phyloP scores from a whole-genome alignment of 1,140 invertebrate species.

The Vollenhovia emeryi region DNA sequence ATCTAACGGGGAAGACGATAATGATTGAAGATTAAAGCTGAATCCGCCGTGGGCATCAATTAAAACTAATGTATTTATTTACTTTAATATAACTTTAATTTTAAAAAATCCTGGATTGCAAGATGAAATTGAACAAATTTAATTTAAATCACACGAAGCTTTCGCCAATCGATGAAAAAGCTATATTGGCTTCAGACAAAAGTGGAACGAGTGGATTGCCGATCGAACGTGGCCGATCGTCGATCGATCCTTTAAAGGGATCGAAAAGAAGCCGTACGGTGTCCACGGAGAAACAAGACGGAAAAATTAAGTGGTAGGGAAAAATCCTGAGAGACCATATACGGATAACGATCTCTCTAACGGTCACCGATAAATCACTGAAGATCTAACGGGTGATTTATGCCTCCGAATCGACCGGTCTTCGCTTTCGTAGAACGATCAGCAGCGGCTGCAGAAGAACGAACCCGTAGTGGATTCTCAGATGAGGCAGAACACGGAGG shows the following conservation, averaged over 20 bases:
- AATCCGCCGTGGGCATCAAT: background rate
- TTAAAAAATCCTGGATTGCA: background rate
- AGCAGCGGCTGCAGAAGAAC: background rate
- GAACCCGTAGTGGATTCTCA: background rate
- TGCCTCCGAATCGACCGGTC: constrained; percentile 62
- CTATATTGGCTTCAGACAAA: constrained; percentile 42
- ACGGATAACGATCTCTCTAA: constrained; percentile 65
- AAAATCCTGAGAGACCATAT: constrained; percentile 59
- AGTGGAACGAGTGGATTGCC: constrained; percentile 68
- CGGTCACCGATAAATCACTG: constrained; percentile 60
- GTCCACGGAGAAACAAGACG: constrained; percentile 47
- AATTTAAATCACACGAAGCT: background rate
- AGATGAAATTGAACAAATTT: background rate
- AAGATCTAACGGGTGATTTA: constrained; percentile 64
- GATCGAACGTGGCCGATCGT: constrained; percentile 27
- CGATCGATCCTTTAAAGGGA: constrained; percentile 59
- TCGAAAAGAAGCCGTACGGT: constrained; percentile 50
- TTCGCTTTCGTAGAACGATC: constrained; percentile 39
- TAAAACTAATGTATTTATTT: background rate
- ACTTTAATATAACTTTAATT: background rate
- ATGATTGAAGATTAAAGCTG: background rate
- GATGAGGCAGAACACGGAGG: background rate
- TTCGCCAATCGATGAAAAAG: constrained; percentile 2
- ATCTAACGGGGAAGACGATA: background rate
- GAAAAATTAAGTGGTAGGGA: constrained; percentile 56